phyloP scores from a whole-genome alignment of 2,113 vertebrate species.

The Sigmodon hispidus region DNA sequence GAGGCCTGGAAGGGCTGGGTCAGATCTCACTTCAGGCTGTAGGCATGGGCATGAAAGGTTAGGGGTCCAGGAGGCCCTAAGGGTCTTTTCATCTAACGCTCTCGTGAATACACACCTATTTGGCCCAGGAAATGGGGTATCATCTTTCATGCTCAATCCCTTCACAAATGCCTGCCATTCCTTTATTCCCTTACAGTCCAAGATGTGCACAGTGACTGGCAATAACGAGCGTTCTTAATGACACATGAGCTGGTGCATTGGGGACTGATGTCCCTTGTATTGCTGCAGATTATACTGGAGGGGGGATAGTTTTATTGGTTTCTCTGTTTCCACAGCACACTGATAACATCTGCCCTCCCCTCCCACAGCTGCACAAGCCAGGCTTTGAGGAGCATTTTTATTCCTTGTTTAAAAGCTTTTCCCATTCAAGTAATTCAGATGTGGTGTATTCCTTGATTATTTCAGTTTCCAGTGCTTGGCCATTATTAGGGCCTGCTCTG shows the following conservation, averaged over 20 bases:
- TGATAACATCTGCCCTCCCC: background rate
- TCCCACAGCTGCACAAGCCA: background rate
- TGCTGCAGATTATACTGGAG: background rate
- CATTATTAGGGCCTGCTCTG: background rate
- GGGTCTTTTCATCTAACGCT: background rate
- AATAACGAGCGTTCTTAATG: background rate
- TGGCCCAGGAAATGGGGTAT: background rate
- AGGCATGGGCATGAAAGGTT: accelerated
- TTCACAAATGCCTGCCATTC: background rate
- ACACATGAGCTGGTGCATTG: background rate
- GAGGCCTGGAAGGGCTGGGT: background rate
- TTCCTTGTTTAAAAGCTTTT: background rate
- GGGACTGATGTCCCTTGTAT: background rate
- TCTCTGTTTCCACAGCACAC: background rate
- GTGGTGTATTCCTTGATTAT: background rate
- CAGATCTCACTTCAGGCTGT: no score
- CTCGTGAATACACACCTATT: background rate
- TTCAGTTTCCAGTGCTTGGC: background rate
- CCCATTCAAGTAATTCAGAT: background rate
- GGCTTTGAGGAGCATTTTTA: background rate
- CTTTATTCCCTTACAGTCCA: background rate
- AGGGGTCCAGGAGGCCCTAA: background rate
- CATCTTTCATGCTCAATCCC: no score
- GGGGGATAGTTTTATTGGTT: background rate
- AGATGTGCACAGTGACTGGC: background rate